These are phyloP conservation scores for Mechanitis messenoides DNA, from an alignment of 2,888 invertebrate genomes.

Conservation along the genomic window DNA sequence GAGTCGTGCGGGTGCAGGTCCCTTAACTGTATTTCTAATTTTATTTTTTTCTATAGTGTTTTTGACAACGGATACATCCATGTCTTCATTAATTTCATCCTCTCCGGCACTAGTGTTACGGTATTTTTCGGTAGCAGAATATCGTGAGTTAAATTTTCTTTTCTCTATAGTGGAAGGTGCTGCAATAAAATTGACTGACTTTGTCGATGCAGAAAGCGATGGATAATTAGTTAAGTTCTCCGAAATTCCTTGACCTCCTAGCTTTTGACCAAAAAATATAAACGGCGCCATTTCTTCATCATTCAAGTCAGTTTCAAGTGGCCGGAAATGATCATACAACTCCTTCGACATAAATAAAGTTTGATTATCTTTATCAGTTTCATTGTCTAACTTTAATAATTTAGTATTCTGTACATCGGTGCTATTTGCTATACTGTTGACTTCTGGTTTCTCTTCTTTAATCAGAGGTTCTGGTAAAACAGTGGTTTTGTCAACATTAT, in stretches of 20 bases:
- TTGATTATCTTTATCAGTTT: conserved; percentile 68
- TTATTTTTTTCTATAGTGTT: conserved; percentile 74
- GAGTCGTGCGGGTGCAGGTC: conserved; percentile 67
- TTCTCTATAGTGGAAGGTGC: conserved; percentile 52
- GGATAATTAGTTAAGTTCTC: conserved; percentile 69
- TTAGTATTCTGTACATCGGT: conserved; percentile 52
- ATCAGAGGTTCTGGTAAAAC: conserved; percentile 37
- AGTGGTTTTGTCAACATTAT: conserved; percentile 36
- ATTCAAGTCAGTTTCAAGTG: conserved; percentile 78
- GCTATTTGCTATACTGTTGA: conserved; percentile 54
- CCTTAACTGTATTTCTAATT: conserved; percentile 70
- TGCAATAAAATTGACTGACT: conserved; percentile 64
- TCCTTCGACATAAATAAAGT: conserved; percentile 78
- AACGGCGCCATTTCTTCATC: conserved; percentile 83
- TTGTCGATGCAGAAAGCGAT: conserved; percentile 68
- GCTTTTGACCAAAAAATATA: conserved; percentile 82
- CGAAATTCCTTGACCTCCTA: conserved; percentile 55
- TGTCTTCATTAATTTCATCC: conserved; percentile 75
- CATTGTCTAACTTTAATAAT: conserved; percentile 50
- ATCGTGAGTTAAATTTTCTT: conserved; percentile 65
- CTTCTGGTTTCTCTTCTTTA: conserved; percentile 50
- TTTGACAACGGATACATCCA: conserved; percentile 78
- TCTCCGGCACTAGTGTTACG: conserved; percentile 70
- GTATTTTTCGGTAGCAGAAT: conserved; percentile 69
- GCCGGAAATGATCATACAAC: conserved; percentile 79